Base-by-base conservation (phyloP, 2,113 vertebrate species). In the Carettochelys insculpta region DNA sequence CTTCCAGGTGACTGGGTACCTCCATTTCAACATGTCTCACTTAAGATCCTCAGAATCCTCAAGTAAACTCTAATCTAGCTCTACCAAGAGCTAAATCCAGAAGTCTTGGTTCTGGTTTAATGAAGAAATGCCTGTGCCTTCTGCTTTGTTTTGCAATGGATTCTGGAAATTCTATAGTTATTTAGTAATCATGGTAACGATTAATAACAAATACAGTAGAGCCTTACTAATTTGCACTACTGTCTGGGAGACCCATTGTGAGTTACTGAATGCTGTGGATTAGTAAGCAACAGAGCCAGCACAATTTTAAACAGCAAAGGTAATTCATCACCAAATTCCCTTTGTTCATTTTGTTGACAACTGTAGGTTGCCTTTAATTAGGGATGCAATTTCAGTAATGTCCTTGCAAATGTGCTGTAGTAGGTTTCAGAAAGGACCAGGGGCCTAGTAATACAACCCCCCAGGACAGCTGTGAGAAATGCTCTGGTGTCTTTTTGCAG, bases 311-410 rank as follows among this genome's bases (percentile, higher is more conserved):
- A 27, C 11, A 41, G 85, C 77, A 3, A 4, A 91, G 92, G 79
- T 34, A 79, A 82, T 93, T 82, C 88, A 86, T 90, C 96, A 91
- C 53, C 79, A n/a, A 86, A 5, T 20, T 78, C 77, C 14, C 82
- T 77, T 80, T 79, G 54, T 71, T 80, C 3, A 0, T 87, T 77
- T 56, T 71, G 92, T 80, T 43, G 53, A 91, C 90, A 89, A 76
- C 25, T 54, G 87, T n/a, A 71, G 83, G 27, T 96, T 86, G 58
- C 83, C 93, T 94, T 92, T 92, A 92, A 95, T 95, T 90, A 93
- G 89, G 52, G 88, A 87, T 92, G 79, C 81, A 78, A 14, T 45
- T 84, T 90, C 47, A 68, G 2, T 53, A 56, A 76, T 2, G n/a
- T 68, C 85, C 85, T 88, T n/a, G 34, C 2, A 90, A 86, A 83